A percentile compares a stretch with the other conserved stretches of the same genome.
These are phyloP conservation scores for Drosophila limbata DNA, from an alignment of 2,888 invertebrate genomes.

Conservation along the genomic window DNA sequence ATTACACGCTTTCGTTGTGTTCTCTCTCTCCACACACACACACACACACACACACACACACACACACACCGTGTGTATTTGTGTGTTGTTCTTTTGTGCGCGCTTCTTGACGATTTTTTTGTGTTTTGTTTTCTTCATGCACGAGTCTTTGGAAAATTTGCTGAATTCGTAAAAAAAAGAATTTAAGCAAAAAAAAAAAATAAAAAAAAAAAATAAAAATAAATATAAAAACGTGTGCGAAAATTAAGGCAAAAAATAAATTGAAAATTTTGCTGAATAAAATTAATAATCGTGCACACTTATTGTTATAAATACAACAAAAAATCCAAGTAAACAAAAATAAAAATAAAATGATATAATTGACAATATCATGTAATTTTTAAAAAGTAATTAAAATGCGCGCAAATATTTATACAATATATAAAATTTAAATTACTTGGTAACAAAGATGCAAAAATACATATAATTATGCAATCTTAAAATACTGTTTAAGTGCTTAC, in stretches of 20 bases:
- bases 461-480: no score
- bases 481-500: not conserved
- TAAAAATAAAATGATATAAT: slow-evolving; percentile 7
- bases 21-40: not conserved
- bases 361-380: slow-evolving; percentile 39
- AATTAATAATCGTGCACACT: not conserved
- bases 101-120: slow-evolving; percentile 4
- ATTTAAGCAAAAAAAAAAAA: not conserved
- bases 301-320: slow-evolving; percentile 4
- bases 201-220: slow-evolving; percentile 12
- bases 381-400: slow-evolving; percentile 1
- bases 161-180: slow-evolving; percentile 13
- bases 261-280: slow-evolving; percentile 1
- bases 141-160: slow-evolving; percentile 14
- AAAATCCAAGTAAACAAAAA: slow-evolving; percentile 31
- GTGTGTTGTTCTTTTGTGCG: slow-evolving; percentile 12
- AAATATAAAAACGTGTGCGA: slow-evolving; percentile 37
- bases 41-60: not conserved
- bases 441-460: no score
- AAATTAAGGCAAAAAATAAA: slow-evolving; percentile 10
- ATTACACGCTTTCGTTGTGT: slow-evolving; percentile 44
- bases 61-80: not conserved
- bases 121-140: slow-evolving; percentile 18
- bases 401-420: not conserved
- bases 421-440: not conserved